A percentile compares a stretch with the other conserved stretches of the same genome.
Conservation (phyloP, 2,888 invertebrate genomes). For the Dicyrtomina minuta region DNA sequence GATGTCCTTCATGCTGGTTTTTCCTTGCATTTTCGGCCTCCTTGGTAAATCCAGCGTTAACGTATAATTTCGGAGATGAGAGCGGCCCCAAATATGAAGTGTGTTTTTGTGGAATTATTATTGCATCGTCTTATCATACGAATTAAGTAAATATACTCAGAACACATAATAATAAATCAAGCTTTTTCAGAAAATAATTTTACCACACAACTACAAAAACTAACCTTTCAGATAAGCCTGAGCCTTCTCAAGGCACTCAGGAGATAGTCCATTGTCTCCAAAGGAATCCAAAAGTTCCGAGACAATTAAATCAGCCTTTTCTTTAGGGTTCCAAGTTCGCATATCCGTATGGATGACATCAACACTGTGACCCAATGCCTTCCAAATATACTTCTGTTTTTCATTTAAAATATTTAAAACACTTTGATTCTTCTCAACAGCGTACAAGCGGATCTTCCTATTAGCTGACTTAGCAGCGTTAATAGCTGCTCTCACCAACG, state of each 20-base stretch:
- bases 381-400: constrained; percentile 46
- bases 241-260: constrained; percentile 95
- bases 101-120: constrained; percentile 87
- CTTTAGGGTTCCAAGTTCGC: constrained; percentile 76
- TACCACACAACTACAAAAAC: background rate
- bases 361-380: constrained; percentile 67
- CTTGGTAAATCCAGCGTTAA: constrained; percentile 63
- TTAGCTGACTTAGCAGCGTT: constrained; percentile 59
- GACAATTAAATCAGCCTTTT: constrained; percentile 90
- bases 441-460: constrained; percentile 56
- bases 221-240: constrained; percentile 75
- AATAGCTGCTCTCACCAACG: constrained; percentile 79
- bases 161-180: too few relatives aligned
- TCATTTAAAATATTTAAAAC: constrained; percentile 74
- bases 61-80: constrained; percentile 84
- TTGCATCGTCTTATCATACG: constrained; percentile 69
- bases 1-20: constrained; percentile 62
- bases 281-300: constrained; percentile 96
- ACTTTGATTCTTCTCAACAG: constrained; percentile 97
- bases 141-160: too few relatives aligned
- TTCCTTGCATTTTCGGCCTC: too few relatives aligned
- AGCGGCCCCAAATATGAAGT: constrained; percentile 89
- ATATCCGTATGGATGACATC: constrained; percentile 81
- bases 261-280: constrained; percentile 97
- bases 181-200: too few relatives aligned